Evolutionary conservation across 2,797 vertebrate species (phyloP).

Genomic region (Hephaestus fuliginosus): DNA sequence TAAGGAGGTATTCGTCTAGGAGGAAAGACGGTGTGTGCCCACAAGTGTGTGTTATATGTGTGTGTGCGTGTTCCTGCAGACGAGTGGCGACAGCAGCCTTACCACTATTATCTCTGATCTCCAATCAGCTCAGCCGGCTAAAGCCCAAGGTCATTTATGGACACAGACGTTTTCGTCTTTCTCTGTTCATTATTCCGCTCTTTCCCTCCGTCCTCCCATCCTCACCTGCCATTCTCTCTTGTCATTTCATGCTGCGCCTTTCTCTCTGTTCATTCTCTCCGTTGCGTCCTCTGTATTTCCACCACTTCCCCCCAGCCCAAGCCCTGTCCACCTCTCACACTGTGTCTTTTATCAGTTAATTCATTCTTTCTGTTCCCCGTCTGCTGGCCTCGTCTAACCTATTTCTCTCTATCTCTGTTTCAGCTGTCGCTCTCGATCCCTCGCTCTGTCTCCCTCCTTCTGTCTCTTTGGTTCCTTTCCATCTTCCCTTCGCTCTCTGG

Average conservation of each 20-base stretch:
- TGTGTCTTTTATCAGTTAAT: slow-evolving; percentile 82
- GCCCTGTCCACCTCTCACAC: slow-evolving; percentile 64
- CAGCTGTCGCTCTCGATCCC: slow-evolving; percentile 55
- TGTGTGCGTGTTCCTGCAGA: slow-evolving; percentile 44
- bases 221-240: slow-evolving; percentile 53
- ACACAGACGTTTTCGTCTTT: slow-evolving; percentile 56
- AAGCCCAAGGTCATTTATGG: slow-evolving; percentile 80
- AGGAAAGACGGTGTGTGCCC: slow-evolving; percentile 36
- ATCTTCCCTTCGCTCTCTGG: slow-evolving; percentile 45
- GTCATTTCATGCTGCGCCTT: slow-evolving; percentile 42
- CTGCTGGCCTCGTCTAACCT: slow-evolving; percentile 77
- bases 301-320: slow-evolving; percentile 23
- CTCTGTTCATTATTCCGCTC: slow-evolving; percentile 54
- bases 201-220: slow-evolving; percentile 45
- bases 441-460: slow-evolving; percentile 51
- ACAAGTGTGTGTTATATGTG: slow-evolving; percentile 37
- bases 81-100: slow-evolving; percentile 68
- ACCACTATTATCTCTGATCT: slow-evolving; percentile 77
- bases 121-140: slow-evolving; percentile 74
- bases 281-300: slow-evolving; percentile 34
- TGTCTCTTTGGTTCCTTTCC: slow-evolving; percentile 62
- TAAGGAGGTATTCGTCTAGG: slow-evolving; percentile 71
- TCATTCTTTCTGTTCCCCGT: slow-evolving; percentile 73
- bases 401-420: slow-evolving; percentile 75
- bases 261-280: slow-evolving; percentile 41